phyloP scores from a whole-genome alignment of 2,113 vertebrate genomes.

The Chlorodrepanis virens region DNA sequence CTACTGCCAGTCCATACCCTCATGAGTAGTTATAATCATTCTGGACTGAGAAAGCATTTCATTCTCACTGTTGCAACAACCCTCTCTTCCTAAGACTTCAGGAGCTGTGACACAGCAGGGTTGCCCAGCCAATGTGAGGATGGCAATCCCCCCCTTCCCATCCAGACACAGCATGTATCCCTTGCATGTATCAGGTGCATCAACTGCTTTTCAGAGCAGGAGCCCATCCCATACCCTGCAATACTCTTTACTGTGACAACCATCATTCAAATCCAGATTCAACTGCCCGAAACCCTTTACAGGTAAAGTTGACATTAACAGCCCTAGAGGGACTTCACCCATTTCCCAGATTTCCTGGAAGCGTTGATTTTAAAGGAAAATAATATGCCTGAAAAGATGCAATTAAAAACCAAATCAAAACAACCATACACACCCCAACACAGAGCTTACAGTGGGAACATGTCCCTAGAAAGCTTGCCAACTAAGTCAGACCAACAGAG shows the following conservation, averaged over 20 bases:
- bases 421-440: neutral
- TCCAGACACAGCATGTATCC: neutral
- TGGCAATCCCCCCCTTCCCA: neutral
- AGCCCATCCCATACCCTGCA: neutral
- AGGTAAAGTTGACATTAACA: neutral
- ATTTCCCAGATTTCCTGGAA: neutral
- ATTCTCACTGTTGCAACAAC: neutral
- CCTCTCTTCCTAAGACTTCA: neutral
- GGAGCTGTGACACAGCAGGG: neutral
- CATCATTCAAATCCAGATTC: neutral
- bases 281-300: neutral
- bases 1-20: neutral
- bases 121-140: neutral
- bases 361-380: neutral
- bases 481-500: neutral
- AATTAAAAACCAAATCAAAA: neutral
- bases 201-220: neutral
- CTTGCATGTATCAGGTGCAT: neutral
- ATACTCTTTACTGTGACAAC: neutral
- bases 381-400: neutral
- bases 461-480: neutral
- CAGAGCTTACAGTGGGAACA: neutral
- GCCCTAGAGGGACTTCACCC: neutral
- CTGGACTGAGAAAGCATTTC: neutral
- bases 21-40: rapidly evolving